Percentiles rank a stretch among this genome's conserved stretches.
These are phyloP conservation scores for Nymphalis urticae DNA, from an alignment of 2,888 invertebrate genomes.

Conservation along the genomic window DNA sequence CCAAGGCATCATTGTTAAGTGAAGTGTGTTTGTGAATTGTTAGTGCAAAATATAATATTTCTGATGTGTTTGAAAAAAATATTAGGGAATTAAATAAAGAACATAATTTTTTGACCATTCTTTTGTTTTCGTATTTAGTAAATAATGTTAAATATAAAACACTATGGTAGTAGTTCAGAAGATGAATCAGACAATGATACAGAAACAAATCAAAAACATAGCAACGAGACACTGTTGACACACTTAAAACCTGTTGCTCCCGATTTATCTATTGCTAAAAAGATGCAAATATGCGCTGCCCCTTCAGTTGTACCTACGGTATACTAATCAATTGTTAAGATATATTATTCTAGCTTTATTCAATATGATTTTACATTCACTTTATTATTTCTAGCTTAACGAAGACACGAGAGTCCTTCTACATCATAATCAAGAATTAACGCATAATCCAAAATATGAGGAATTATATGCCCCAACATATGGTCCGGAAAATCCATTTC, in stretches of 20 bases:
- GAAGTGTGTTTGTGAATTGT: neutral
- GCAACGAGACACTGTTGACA: constrained; percentile 66
- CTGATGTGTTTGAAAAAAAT: neutral
- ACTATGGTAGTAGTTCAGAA: constrained; percentile 88
- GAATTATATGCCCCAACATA: constrained; percentile 95
- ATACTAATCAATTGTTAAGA: constrained; percentile 46
- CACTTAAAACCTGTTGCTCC: constrained; percentile 82
- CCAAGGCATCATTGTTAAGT: neutral
- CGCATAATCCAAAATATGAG: constrained; percentile 96
- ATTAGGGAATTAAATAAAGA: neutral
- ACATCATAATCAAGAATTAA: constrained; percentile 91
- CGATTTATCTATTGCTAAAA: constrained; percentile 83
- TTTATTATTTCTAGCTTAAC: constrained; percentile 81
- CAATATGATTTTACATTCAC: constrained; percentile 19
- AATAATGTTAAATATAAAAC: constrained; percentile 86
- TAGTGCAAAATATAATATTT: neutral
- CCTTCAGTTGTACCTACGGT: constrained; percentile 92
- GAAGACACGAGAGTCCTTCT: constrained; percentile 87
- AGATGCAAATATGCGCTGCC: constrained; percentile 88
- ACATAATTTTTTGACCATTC: neutral
- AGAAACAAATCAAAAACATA: constrained; percentile 60
- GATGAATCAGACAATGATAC: constrained; percentile 82
- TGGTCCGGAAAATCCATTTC: constrained; percentile 96
- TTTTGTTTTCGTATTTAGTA: neutral
- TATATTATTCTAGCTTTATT: neutral